A percentile compares a stretch with the other conserved stretches of the same genome.
These are phyloP conservation scores for Chaetorhynchus papuensis DNA, from an alignment of 2,113 vertebrate genomes.

Conservation along the genomic window DNA sequence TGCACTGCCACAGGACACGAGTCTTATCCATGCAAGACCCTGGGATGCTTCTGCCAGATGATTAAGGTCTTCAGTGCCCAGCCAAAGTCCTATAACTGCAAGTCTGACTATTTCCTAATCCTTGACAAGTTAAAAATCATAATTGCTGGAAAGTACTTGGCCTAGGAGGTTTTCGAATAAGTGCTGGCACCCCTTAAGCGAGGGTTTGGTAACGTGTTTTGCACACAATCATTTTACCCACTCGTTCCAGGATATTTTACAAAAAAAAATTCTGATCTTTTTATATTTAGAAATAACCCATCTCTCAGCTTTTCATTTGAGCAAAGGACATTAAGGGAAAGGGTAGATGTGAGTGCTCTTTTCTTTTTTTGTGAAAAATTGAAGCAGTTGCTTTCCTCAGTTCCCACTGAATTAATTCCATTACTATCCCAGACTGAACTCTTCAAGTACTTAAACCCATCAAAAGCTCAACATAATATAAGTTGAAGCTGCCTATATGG, in stretches of 20 bases:
- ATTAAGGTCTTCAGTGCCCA: background rate
- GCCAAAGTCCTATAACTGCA: background rate
- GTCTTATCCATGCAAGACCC: background rate
- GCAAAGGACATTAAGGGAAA: background rate
- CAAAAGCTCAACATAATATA: background rate
- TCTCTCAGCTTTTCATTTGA: background rate
- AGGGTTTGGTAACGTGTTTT: background rate
- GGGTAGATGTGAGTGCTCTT: background rate
- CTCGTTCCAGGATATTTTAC: background rate
- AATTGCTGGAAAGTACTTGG: background rate
- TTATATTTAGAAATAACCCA: background rate
- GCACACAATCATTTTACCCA: background rate
- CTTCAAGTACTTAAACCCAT: background rate
- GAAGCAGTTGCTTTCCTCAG: background rate
- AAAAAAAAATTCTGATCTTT: background rate
- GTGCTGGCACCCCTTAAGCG: background rate
- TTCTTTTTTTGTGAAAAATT: background rate
- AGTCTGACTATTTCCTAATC: background rate
- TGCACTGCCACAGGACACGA: accelerated
- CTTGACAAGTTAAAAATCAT: background rate
- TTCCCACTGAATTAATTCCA: background rate
- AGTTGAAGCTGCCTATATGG: background rate
- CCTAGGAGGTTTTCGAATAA: background rate
- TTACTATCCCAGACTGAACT: background rate
- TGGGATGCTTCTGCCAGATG: background rate